phyloP scores from a whole-genome alignment of 2,888 invertebrate species.

The Dimorphilus gyrociliatus region DNA sequence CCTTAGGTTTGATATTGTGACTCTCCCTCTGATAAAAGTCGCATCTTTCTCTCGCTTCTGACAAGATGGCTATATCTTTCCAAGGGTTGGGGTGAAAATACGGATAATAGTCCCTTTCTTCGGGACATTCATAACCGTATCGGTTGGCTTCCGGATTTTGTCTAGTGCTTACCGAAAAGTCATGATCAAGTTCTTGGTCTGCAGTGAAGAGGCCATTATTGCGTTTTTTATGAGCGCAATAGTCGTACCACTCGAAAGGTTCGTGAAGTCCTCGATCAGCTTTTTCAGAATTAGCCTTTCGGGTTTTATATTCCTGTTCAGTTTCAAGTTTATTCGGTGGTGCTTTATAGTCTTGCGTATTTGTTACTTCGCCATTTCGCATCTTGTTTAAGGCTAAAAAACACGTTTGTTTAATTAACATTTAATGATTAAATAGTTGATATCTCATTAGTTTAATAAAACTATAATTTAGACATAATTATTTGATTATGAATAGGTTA shows the following conservation, averaged over 20 bases:
- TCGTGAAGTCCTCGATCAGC: slow-evolving; percentile 24
- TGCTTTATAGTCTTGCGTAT: slow-evolving; percentile 16
- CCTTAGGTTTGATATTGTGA: slow-evolving; percentile 26
- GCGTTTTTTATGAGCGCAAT: slow-evolving; percentile 26
- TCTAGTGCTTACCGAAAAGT: slow-evolving; percentile 29
- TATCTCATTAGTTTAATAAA: no score
- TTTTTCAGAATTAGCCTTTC: slow-evolving; percentile 17
- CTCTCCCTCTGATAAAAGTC: slow-evolving; percentile 23
- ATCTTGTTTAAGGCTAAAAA: slow-evolving; percentile 13
- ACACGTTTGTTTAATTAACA: background rate
- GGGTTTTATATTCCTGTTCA: slow-evolving; percentile 4
- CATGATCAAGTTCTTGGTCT: slow-evolving; percentile 26
- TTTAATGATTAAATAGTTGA: no score
- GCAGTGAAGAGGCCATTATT: slow-evolving; percentile 33
- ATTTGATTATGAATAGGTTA: no score
- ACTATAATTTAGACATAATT: no score
- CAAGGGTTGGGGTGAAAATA: slow-evolving; percentile 38
- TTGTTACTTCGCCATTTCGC: slow-evolving; percentile 24
- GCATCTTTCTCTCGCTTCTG: no score
- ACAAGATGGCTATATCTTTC: slow-evolving; percentile 33
- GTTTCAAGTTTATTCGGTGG: slow-evolving; percentile 11
- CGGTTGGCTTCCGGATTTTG: slow-evolving; percentile 32
- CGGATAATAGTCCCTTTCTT: slow-evolving; percentile 36
- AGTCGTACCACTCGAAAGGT: slow-evolving; percentile 32
- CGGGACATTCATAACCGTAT: slow-evolving; percentile 36